Base-by-base conservation (phyloP, 2,113 vertebrate species). In the Gopherus flavomarginatus region DNA sequence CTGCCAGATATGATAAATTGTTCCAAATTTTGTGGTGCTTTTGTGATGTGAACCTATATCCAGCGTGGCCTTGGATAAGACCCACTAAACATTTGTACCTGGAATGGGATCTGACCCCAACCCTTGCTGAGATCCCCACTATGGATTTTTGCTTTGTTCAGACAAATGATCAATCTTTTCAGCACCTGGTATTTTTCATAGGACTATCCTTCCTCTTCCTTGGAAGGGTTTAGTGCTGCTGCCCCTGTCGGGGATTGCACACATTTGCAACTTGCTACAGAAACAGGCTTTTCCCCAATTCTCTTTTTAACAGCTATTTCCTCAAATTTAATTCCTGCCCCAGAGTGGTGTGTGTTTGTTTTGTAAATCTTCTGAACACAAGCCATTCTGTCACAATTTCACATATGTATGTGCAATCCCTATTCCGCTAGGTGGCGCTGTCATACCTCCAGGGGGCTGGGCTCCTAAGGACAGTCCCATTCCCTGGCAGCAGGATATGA, bases 21-120 rank as follows among this genome's bases (percentile, higher is more conserved):
- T 59, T 89, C 35, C 56, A 52, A 50, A 31, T 4, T 53, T 1
- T 3, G 29, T 21, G 17, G 77, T 92, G 56, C 24, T 88, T 54
- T n/a, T 38, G 9, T 79, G 59, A n/a, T 57, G 31, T 56, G 81
- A 53, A 72, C 56, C 24, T 79, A 69, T 5, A 54, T 11, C 26
- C 7, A 2, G 44, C 8, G 2, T 42, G 17, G 56, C 50, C 50
- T 69, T 0, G 0, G 82, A 44, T 3, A 31, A 77, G 5, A 59
- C 35, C 52, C 87, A 57, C 88, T 80, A 81, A 90, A 53, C 38
- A 80, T 35, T 9, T 0, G 0, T 14, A 22, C 26, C 42, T 85
- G 57, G 31, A 90, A 54, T 80, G 81, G 44, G n/a, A 84, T 89
- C 59, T 94, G 65, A 19, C 54, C 54, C 86, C 81, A 54, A 86